phyloP scores from a whole-genome alignment of 2,113 vertebrate genomes.

The Paradisaea rubra region DNA sequence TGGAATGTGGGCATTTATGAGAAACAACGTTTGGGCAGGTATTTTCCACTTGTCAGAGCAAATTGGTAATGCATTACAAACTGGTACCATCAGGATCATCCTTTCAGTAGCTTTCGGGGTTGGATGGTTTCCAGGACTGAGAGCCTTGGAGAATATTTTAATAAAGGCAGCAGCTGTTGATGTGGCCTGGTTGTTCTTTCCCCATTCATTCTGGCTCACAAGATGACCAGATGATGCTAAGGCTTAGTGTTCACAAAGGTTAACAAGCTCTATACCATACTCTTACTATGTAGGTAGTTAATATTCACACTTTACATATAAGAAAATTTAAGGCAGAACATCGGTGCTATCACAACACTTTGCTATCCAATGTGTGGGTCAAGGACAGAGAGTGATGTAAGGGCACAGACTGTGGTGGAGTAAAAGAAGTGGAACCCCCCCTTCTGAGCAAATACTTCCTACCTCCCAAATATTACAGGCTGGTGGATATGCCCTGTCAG shows the following conservation, averaged over 20 bases:
- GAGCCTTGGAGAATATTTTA: neutral
- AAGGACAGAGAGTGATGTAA: neutral
- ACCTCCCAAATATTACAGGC: neutral
- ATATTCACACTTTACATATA: neutral
- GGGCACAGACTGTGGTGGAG: neutral
- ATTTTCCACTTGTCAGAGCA: neutral
- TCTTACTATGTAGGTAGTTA: neutral
- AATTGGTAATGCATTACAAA: neutral
- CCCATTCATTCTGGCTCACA: neutral
- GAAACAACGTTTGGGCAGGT: neutral
- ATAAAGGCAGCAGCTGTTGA: neutral
- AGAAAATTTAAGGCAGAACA: neutral
- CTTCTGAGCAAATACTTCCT: neutral
- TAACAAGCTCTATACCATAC: neutral
- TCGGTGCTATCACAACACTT: neutral
- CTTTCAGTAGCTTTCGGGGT: neutral
- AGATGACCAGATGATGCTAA: neutral
- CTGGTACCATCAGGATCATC: neutral
- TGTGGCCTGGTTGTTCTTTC: neutral
- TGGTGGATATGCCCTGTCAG: neutral
- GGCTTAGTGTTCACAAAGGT: neutral
- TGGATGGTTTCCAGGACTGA: neutral
- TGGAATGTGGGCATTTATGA: neutral
- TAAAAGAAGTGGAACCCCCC: neutral
- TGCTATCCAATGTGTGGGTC: neutral